Percentiles rank a stretch among this genome's conserved stretches.
These are phyloP conservation scores for Sebastes minor DNA, from an alignment of 2,797 vertebrate genomes.

Conservation along the genomic window DNA sequence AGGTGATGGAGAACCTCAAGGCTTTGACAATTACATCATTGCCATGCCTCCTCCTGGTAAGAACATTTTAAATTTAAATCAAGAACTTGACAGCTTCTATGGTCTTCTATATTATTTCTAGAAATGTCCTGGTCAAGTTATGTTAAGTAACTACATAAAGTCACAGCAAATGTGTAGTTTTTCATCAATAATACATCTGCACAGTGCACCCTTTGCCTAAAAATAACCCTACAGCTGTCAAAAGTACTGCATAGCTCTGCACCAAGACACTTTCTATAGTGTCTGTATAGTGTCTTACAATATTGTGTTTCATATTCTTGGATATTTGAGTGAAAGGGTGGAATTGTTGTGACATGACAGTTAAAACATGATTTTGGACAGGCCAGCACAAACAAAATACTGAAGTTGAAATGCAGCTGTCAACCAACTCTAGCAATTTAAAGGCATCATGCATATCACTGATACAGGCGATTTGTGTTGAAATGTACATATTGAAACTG, in stretches of 20 bases:
- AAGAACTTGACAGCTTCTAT: neutral
- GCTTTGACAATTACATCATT: constrained; percentile 78
- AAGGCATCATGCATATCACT: neutral
- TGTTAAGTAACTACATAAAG: neutral
- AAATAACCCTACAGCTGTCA: neutral
- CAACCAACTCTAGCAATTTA: neutral
- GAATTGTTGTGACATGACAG: neutral
- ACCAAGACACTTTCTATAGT: neutral
- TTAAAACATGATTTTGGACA: neutral
- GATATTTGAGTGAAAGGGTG: neutral
- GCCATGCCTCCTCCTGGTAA: constrained; percentile 83
- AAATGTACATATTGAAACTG: neutral
- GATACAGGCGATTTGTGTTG: neutral
- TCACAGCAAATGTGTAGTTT: neutral
- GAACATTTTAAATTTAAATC: neutral
- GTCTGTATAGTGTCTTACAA: neutral
- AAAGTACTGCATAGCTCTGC: neutral
- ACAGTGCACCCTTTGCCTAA: neutral
- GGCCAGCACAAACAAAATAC: neutral
- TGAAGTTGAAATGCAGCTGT: neutral
- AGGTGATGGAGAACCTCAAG: constrained; percentile 82
- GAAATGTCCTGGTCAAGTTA: neutral
- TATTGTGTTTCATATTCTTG: neutral
- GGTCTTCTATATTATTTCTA: neutral
- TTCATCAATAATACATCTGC: neutral